These are phyloP conservation scores for Molanna angustata DNA, from an alignment of 2,888 invertebrate species.

Conservation along the genomic window DNA sequence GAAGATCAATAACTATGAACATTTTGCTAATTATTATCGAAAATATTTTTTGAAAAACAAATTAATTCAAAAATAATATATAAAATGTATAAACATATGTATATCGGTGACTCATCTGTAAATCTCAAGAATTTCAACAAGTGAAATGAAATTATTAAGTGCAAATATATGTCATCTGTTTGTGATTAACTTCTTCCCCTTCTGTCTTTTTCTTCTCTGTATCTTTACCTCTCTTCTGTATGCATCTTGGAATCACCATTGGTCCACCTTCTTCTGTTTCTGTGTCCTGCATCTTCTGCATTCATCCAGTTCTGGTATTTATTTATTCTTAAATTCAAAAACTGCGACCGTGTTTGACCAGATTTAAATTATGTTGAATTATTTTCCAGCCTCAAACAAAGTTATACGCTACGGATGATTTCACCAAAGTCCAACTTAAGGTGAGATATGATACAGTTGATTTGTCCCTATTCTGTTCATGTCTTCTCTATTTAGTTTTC, in stretches of 20 bases:
- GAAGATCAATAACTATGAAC: no score
- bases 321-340: background rate
- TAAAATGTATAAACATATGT: no score
- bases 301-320: background rate
- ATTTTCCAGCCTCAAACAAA: constrained; percentile 30
- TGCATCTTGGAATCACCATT: constrained; percentile 1
- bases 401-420: constrained; percentile 25
- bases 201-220: background rate
- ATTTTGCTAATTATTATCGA: no score
- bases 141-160: no score
- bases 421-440: constrained; percentile 32
- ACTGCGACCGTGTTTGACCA: background rate
- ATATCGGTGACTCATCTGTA: no score
- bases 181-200: background rate
- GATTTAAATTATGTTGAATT: constrained; percentile 19
- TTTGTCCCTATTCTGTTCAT: no score
- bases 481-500: no score
- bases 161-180: background rate
- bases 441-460: constrained; percentile 19
- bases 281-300: constrained; percentile 16
- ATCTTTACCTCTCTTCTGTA: constrained; percentile 9
- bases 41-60: no score
- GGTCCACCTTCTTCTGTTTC: constrained; percentile 5
- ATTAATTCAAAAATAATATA: no score
- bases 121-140: no score